Evolutionary conservation across 64 coral and sea anemone species (phyloP), one percentile per base, ranked within the genome.

Genomic region (Orbicella faveolata): DNA sequence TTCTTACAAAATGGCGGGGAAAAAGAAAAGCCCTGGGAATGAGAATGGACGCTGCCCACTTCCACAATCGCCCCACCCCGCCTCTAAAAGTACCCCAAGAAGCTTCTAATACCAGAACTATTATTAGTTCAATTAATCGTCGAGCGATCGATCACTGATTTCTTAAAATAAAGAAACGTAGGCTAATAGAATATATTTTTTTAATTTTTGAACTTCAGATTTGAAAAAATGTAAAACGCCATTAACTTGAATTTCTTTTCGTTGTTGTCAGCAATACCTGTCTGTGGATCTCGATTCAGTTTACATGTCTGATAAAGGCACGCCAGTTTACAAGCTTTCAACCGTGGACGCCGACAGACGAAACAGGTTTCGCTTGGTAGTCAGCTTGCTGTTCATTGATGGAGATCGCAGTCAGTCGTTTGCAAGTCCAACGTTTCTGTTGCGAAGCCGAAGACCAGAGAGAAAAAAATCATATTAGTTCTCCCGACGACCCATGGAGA

Each of bases 271-370:
- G 75, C 90, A 92, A 69, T 73, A 87, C 63, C 83, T 96, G 34
- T 88, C 88, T 9, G 81, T 96, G 17, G 95, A 96, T 74, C 81
- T 96, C 13, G 95, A 96, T 62, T 90, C 95, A 0, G 89, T 96
- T 36, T 96, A 96, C 83, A 44, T 83, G 70, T 88, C 91, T 11
- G 54, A 88, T 9, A 82, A 93, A 69, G 90, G 90, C 1, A 87
- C 61, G 6, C 88, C 88, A 18, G 95, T 96, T 3, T 96, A 96
- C 73, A 96, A 96, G 68, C 88, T 96, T 26, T 96, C 95, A 2
- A 96, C 95, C 9, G 95, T 96, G 10, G 95, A 96, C 52, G 89
- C 95, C 1, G 83, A 87, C 63, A 87, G 95, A 81, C 77, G 95
- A 78, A 96, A 96, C 68, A 77, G 92, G 54, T 96, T 96, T 63